Evolutionary conservation across 2,888 invertebrate genomes (phyloP).

Genomic region (Automeris io): DNA sequence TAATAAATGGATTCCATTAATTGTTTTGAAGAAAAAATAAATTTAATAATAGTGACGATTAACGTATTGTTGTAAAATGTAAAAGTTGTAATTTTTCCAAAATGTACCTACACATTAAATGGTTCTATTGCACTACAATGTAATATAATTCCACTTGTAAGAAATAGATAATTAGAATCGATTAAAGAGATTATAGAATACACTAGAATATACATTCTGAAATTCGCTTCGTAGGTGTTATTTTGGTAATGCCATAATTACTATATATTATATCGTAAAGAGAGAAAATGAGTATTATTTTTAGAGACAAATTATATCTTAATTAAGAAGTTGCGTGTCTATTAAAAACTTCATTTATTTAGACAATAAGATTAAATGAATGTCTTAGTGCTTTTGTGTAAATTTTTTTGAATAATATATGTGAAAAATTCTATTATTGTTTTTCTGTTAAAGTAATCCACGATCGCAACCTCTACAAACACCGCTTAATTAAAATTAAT

Average conservation of each 20-base stretch:
- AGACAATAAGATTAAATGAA: slow-evolving; percentile 77
- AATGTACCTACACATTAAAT: slow-evolving; percentile 62
- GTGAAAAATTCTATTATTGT: slow-evolving; percentile 55
- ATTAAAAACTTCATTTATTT: slow-evolving; percentile 74
- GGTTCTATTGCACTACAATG: slow-evolving; percentile 63
- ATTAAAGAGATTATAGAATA: slow-evolving; percentile 45
- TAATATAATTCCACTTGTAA: slow-evolving; percentile 60
- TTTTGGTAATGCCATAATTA: slow-evolving; percentile 63
- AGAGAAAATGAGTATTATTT: slow-evolving; percentile 71
- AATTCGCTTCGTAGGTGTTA: slow-evolving; percentile 64
- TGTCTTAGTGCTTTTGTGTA: slow-evolving; percentile 79
- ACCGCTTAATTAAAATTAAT: neutral
- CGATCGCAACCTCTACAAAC: neutral
- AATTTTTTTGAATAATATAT: slow-evolving; percentile 78
- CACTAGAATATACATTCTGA: slow-evolving; percentile 48
- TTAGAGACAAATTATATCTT: slow-evolving; percentile 75
- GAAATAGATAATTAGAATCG: slow-evolving; percentile 53
- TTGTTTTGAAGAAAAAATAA: neutral
- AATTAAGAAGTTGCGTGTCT: slow-evolving; percentile 71
- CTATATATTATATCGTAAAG: slow-evolving; percentile 50
- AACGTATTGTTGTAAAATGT: slow-evolving; percentile 24
- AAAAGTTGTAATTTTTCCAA: slow-evolving; percentile 55
- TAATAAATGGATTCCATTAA: slow-evolving; percentile 5
- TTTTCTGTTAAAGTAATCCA: slow-evolving; percentile 16
- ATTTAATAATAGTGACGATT: slow-evolving; percentile 6